A percentile compares a stretch with the other conserved stretches of the same genome.
Conservation (phyloP, 2,113 vertebrate species). For the Aldabrachelys gigantea region DNA sequence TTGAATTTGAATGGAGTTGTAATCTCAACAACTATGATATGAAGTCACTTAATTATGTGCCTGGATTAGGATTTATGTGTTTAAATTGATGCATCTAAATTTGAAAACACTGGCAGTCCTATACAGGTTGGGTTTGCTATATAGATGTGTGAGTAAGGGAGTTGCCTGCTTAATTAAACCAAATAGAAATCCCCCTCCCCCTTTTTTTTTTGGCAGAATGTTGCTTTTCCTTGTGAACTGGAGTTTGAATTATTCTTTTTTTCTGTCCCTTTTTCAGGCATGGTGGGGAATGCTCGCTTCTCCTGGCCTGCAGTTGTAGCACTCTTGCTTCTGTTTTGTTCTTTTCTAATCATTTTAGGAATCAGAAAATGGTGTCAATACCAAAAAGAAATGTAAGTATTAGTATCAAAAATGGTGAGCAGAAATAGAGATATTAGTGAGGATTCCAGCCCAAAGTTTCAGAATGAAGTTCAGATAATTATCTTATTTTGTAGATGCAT, state of each 20-base stretch:
- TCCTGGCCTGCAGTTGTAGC: constrained; percentile 68
- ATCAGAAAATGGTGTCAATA: constrained; percentile 78
- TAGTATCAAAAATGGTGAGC: not conserved
- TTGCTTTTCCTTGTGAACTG: not conserved
- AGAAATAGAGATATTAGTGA: not conserved
- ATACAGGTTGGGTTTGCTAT: accelerated
- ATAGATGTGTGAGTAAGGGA: accelerated
- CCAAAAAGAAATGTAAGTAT: constrained; percentile 79
- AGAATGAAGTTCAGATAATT: not conserved
- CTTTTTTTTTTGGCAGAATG: not conserved
- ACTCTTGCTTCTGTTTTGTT: constrained; percentile 60
- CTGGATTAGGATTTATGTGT: accelerated
- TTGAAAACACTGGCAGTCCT: accelerated
- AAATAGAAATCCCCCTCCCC: not conserved
- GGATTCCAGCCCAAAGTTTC: not conserved
- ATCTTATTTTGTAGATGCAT: not conserved
- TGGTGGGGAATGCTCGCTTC: not conserved
- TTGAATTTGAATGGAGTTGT: not conserved
- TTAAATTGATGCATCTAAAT: not conserved
- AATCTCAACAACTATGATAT: not conserved
- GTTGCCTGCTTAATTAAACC: not conserved
- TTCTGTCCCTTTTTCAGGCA: not conserved
- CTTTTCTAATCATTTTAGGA: constrained; percentile 45
- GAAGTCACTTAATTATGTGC: not conserved
- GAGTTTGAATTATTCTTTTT: not conserved